A percentile compares a stretch with the other conserved stretches of the same genome.
Conservation (phyloP, 2,888 invertebrate genomes). For the Tenodera sinensis region DNA sequence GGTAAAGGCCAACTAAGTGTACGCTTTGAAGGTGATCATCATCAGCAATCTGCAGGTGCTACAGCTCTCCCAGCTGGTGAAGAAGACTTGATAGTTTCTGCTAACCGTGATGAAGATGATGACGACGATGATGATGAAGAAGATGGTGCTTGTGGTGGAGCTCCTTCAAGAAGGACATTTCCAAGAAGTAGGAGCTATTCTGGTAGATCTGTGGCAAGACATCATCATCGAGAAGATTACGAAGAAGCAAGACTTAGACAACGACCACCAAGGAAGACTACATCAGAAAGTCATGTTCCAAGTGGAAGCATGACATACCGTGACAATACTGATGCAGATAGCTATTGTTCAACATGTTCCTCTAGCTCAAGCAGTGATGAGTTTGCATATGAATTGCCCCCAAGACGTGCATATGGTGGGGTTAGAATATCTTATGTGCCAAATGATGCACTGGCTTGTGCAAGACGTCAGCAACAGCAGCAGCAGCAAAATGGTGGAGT, state of each 20-base stretch:
- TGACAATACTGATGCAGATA: conserved; percentile 58
- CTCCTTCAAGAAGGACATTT: conserved; percentile 26
- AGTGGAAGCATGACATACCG: conserved; percentile 46
- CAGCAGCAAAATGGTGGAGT: conserved; percentile 41
- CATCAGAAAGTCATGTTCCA: conserved; percentile 45
- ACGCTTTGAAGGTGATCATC: conserved; percentile 48
- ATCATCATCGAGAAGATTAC: conserved; percentile 39
- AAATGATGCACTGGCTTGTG: conserved; percentile 83
- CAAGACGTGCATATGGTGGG: conserved; percentile 79
- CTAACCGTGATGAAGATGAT: not conserved
- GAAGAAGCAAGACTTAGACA: conserved; percentile 47
- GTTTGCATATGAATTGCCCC: conserved; percentile 80
- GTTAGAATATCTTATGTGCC: conserved; percentile 90
- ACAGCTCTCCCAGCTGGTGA: not conserved
- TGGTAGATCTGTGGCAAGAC: conserved; percentile 20
- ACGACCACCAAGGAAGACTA: conserved; percentile 43
- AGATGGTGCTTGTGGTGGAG: conserved; percentile 16
- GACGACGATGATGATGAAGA: conserved; percentile 10
- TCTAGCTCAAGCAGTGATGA: conserved; percentile 72
- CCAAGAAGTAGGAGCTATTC: conserved; percentile 35
- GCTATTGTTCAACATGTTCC: conserved; percentile 83
- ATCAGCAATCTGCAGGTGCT: not conserved
- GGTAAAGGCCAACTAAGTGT: conserved; percentile 48
- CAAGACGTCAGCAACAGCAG: conserved; percentile 59
- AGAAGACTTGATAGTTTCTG: not conserved